Conservation (phyloP, 2,113 vertebrate species). For the Telmatochromis sp. region DNA sequence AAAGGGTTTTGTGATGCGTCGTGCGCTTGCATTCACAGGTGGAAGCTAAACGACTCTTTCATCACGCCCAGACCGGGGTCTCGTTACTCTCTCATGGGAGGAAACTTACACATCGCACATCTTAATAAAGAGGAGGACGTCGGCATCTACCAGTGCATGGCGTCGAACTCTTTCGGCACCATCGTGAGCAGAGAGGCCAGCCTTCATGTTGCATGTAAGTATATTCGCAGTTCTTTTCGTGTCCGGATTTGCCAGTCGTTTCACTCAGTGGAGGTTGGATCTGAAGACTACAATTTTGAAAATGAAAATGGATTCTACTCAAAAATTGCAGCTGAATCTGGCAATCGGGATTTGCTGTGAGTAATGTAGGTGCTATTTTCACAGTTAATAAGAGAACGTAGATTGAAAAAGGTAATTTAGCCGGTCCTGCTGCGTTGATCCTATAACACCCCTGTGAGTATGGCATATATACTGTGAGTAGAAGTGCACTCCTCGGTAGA, state of each 20-base stretch:
- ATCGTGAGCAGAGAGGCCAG: conserved; percentile 86
- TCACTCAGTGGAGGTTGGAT: background rate
- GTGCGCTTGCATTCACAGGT: conserved; percentile 72
- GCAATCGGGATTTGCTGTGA: background rate
- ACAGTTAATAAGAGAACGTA: background rate
- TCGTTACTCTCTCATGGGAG: conserved; percentile 80
- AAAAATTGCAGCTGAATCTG: background rate
- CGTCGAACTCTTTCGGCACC: conserved; percentile 88
- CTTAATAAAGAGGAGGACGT: conserved; percentile 84
- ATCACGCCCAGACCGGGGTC: conserved; percentile 78
- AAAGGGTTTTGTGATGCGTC: background rate
- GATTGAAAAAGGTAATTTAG: background rate
- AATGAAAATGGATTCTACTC: background rate
- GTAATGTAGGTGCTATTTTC: background rate
- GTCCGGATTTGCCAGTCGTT: background rate
- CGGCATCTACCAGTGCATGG: conserved; percentile 89
- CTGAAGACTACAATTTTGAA: background rate
- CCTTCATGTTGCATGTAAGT: conserved; percentile 94
- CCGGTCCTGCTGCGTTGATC: background rate
- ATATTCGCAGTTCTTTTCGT: background rate
- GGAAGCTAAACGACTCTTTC: conserved; percentile 87
- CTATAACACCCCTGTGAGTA: background rate
- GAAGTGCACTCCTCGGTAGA: background rate
- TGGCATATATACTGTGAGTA: background rate
- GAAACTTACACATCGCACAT: conserved; percentile 85